Evolutionary conservation across 2,888 invertebrate genomes (phyloP).

Genomic region (Cheilosia vulpina): DNA sequence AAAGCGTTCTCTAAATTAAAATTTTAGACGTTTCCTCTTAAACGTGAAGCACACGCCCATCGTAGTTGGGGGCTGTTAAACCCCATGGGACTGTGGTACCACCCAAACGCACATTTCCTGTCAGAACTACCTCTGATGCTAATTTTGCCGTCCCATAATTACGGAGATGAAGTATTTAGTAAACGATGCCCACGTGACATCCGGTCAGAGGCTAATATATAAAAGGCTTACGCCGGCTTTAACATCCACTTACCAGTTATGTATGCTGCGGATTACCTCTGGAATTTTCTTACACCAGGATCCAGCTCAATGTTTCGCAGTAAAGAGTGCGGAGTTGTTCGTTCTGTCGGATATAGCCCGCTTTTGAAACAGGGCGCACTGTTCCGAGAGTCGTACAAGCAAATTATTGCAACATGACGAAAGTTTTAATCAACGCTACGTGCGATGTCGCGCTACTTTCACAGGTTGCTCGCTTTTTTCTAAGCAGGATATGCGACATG

Average conservation of each 20-base stretch:
- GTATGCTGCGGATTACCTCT: too few species aligned
- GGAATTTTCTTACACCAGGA: too few species aligned
- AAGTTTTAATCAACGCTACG: slow-evolving; percentile 71
- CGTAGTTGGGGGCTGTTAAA: too few species aligned
- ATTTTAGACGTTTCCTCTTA: too few species aligned
- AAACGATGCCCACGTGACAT: slow-evolving; percentile 72
- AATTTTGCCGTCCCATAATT: slow-evolving; percentile 72
- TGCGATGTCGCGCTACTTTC: slow-evolving; percentile 73
- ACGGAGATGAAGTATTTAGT: slow-evolving; percentile 72
- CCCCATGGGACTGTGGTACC: background rate
- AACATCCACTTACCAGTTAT: too few species aligned
- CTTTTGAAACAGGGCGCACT: slow-evolving; percentile 42
- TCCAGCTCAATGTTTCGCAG: too few species aligned
- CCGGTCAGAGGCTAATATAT: slow-evolving; percentile 44
- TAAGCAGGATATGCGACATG: background rate
- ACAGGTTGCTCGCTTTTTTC: slow-evolving; percentile 68
- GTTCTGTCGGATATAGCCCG: slow-evolving; percentile 27
- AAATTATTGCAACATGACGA: slow-evolving; percentile 69
- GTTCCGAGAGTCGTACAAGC: slow-evolving; percentile 45
- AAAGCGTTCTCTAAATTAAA: too few species aligned
- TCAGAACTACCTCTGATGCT: slow-evolving; percentile 39
- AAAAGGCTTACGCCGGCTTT: too few species aligned
- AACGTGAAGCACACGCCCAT: too few species aligned
- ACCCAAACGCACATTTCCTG: slow-evolving; percentile 42
- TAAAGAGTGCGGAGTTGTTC: slow-evolving; percentile 20